Conservation (phyloP, 2,888 invertebrate genomes). For the Ochlodes sylvanus region DNA sequence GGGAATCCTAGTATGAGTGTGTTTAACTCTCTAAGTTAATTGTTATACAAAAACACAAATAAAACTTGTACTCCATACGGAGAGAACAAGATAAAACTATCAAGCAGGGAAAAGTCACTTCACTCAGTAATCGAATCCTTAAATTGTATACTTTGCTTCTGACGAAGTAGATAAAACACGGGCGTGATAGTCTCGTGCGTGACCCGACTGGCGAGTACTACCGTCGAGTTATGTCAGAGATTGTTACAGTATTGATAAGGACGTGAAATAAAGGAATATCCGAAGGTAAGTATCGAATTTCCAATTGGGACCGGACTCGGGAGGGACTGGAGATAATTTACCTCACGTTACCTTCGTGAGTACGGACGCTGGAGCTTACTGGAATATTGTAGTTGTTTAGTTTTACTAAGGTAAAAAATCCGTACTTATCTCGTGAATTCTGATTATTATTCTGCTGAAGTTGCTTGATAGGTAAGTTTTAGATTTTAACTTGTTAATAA, state of each 20-base stretch:
- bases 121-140: conserved; percentile 19
- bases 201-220: background rate
- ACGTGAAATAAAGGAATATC: conserved; percentile 6
- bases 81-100: conserved; percentile 7
- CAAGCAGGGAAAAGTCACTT: conserved; percentile 1
- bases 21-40: no score
- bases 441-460: no score
- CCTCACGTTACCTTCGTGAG: background rate
- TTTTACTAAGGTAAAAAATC: no score
- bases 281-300: conserved; percentile 18
- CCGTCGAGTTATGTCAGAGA: conserved; percentile 12
- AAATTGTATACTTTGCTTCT: conserved; percentile 18
- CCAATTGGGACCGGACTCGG: conserved; percentile 1
- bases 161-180: conserved; percentile 23
- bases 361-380: no score
- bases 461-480: no score
- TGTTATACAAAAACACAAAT: background rate
- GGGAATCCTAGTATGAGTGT: no score
- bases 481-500: no score
- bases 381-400: background rate
- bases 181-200: conserved; percentile 14
- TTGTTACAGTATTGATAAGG: conserved; percentile 24
- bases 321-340: background rate
- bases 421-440: no score
- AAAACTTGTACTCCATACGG: background rate